Evolutionary conservation across 2,113 vertebrate genomes (phyloP).

Genomic region (Euleptes europaea): DNA sequence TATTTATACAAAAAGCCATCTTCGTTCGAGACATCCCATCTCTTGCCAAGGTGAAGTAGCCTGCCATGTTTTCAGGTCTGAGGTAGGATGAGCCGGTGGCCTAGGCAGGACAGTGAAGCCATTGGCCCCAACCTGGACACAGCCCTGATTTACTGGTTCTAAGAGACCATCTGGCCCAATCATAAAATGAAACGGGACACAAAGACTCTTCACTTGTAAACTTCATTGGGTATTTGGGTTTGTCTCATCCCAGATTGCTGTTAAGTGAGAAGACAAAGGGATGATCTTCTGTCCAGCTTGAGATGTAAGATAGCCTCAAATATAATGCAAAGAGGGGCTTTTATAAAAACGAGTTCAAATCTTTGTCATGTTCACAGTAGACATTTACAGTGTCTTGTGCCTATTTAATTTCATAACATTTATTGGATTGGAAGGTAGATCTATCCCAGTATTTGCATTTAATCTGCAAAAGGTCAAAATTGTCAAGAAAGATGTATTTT

Average conservation of each 20-base stretch:
- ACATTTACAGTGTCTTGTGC: not conserved
- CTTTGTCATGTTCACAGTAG: not conserved
- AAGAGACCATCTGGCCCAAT: not conserved
- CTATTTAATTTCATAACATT: conserved; percentile 42
- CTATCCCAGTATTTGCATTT: conserved; percentile 39
- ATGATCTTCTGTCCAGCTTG: not conserved
- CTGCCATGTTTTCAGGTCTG: no score
- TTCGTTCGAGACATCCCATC: no score
- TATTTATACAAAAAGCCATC: no score
- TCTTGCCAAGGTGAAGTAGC: no score
- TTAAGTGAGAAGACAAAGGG: not conserved
- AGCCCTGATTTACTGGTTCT: not conserved
- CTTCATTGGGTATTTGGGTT: not conserved
- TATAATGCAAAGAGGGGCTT: no score
- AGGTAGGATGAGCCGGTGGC: no score
- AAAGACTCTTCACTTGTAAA: not conserved
- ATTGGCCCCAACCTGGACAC: no score
- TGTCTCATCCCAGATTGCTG: fast-evolving
- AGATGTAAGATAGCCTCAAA: not conserved
- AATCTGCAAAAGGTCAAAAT: conserved; percentile 60
- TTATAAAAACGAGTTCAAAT: not conserved
- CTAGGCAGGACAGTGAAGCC: no score
- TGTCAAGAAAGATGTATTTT: conserved; percentile 59
- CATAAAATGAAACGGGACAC: not conserved
- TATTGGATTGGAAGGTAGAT: conserved; percentile 50